Evolutionary conservation across 2,888 invertebrate species (phyloP).

Genomic region (Macrosiphum euphorbiae): DNA sequence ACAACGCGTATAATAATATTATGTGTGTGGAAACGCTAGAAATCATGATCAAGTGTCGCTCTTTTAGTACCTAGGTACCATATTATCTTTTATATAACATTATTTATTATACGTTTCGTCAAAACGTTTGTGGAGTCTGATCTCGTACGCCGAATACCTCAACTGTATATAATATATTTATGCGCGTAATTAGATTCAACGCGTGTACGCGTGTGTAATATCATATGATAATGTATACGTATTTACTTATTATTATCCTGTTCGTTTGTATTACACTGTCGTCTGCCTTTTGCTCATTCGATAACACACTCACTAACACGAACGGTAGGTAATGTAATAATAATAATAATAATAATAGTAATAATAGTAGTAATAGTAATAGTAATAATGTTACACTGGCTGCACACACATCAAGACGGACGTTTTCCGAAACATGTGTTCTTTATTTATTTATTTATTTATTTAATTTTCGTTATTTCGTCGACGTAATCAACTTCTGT

Average conservation of each 20-base stretch:
- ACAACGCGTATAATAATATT: neutral
- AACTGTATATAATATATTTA: constrained; percentile 2
- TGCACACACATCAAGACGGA: neutral
- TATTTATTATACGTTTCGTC: neutral
- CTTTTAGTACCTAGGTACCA: neutral
- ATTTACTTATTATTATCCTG: neutral
- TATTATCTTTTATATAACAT: neutral
- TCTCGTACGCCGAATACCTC: constrained; percentile 13
- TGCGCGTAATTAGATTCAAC: constrained; percentile 16
- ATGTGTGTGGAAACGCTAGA: neutral
- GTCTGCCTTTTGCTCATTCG: neutral
- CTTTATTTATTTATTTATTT: constrained; percentile 48
- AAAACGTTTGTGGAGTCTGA: neutral
- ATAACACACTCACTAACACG: neutral
- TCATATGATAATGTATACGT: neutral
- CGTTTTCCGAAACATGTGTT: constrained; percentile 30
- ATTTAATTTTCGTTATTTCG: constrained; percentile 46
- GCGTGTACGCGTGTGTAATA: neutral
- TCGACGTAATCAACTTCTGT: constrained; percentile 12
- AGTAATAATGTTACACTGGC: neutral
- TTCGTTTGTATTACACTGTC: constrained; percentile 2
- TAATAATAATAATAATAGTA: neutral
- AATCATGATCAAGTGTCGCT: neutral
- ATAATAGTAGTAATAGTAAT: neutral
- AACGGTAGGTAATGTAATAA: neutral